These are phyloP conservation scores for Turnix velox DNA, from an alignment of 2,113 vertebrate species.

Conservation along the genomic window DNA sequence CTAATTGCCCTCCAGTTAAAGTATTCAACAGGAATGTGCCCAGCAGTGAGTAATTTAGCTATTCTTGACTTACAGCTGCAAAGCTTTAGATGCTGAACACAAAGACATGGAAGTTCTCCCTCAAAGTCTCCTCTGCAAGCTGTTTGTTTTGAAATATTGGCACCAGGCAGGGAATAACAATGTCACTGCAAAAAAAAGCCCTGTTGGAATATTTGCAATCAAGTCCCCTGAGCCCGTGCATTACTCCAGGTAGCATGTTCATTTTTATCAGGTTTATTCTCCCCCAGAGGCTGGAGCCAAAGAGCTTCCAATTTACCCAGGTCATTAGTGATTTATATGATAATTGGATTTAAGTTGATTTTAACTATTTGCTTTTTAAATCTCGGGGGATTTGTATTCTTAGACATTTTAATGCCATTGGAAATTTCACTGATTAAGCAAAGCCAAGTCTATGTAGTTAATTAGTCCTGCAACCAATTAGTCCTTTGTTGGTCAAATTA, in stretches of 20 bases:
- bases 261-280: constrained; percentile 52
- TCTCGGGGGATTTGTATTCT: constrained; percentile 44
- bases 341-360: constrained; percentile 67
- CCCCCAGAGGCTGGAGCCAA: constrained; percentile 49
- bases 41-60: not conserved
- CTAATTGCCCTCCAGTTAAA: not conserved
- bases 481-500: constrained; percentile 39
- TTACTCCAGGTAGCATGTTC: constrained; percentile 55
- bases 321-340: constrained; percentile 65
- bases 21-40: not conserved
- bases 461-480: constrained; percentile 61
- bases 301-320: constrained; percentile 56
- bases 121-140: not conserved
- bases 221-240: not conserved
- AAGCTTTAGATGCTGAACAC: not conserved
- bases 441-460: constrained; percentile 36
- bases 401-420: constrained; percentile 48
- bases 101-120: not conserved
- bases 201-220: not conserved
- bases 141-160: not conserved
- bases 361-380: constrained; percentile 66
- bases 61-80: not conserved
- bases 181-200: not conserved
- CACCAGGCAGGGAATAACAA: not conserved
- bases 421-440: constrained; percentile 63